These are phyloP conservation scores for Emydoidea blandingii DNA, from an alignment of 2,797 vertebrate species.

Conservation along the genomic window DNA sequence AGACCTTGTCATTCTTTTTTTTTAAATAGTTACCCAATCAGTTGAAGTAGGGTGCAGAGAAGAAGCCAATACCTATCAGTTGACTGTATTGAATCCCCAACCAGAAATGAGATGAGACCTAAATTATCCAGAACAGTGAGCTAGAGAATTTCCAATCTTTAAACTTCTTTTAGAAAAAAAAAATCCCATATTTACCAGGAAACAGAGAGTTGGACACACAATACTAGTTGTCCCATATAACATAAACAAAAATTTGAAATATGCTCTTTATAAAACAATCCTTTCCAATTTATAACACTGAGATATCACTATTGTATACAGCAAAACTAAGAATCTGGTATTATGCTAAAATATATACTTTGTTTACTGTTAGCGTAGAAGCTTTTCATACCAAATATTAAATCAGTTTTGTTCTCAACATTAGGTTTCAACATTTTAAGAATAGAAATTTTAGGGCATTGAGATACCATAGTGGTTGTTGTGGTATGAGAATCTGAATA, in stretches of 20 bases:
- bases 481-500: background rate
- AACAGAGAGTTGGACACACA: background rate
- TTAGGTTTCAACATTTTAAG: constrained; percentile 2
- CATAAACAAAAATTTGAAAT: background rate
- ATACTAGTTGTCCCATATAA: background rate
- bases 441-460: background rate
- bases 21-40: background rate
- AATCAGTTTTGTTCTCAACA: background rate
- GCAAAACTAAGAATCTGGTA: background rate
- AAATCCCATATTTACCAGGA: background rate
- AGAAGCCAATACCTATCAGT: background rate
- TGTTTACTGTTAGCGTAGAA: background rate
- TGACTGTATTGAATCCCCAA: background rate
- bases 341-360: background rate
- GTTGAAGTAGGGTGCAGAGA: background rate
- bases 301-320: background rate
- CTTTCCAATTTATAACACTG: background rate
- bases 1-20: background rate
- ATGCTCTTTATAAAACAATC: background rate
- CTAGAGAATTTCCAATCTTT: background rate
- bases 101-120: background rate
- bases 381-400: background rate
- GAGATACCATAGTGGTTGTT: background rate
- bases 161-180: background rate
- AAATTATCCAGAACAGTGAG: background rate